These are phyloP conservation scores for Diplodus sargus DNA, from an alignment of 2,797 vertebrate species.

Conservation along the genomic window DNA sequence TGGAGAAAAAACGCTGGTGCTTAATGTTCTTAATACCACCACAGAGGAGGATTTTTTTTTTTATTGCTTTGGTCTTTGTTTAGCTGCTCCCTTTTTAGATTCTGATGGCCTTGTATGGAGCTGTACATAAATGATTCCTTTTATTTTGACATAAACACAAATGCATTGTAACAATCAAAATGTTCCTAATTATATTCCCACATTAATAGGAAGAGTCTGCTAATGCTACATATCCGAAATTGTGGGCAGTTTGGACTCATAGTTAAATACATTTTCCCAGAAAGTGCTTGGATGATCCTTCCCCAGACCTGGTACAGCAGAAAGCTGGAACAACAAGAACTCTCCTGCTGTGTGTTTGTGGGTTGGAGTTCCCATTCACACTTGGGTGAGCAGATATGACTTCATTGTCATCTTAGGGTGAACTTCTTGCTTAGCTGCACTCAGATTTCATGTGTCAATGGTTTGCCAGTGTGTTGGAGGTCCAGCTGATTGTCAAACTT, in stretches of 20 bases:
- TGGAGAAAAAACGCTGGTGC: constrained; percentile 77
- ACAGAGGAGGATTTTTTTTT: constrained; percentile 56
- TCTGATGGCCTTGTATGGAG: constrained; percentile 30
- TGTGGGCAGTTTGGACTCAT: background rate
- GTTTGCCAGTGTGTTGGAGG: background rate
- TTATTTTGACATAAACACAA: constrained; percentile 4
- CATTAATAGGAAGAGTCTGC: background rate
- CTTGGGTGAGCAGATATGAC: background rate
- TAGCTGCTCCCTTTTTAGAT: constrained; percentile 47
- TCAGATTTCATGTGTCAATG: background rate
- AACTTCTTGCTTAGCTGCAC: background rate
- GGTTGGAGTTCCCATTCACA: background rate
- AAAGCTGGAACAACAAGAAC: background rate
- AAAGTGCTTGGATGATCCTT: background rate
- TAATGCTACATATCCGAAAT: background rate
- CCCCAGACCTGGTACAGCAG: background rate
- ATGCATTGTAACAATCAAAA: background rate
- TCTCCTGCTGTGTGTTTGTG: constrained; percentile 13
- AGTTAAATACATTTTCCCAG: background rate
- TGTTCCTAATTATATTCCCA: background rate
- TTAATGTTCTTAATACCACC: constrained; percentile 83
- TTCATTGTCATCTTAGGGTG: background rate
- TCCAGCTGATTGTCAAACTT: background rate
- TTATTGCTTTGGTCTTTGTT: constrained; percentile 74
- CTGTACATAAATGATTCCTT: background rate